Evolutionary conservation across 2,888 invertebrate genomes (phyloP).

Genomic region (Lysandra bellargus): DNA sequence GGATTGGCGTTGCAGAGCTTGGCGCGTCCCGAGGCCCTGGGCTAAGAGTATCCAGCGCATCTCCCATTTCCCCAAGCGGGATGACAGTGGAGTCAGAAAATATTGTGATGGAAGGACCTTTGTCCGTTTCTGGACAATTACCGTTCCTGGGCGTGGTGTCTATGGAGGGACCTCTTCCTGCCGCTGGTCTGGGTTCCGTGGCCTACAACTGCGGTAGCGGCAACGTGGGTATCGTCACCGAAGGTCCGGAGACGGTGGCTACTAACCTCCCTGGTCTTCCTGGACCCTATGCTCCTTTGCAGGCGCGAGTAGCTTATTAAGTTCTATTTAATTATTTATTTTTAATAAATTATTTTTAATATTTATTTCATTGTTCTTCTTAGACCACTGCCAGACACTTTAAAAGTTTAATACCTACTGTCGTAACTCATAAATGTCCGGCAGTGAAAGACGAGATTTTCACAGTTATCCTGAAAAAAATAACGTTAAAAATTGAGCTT

Average conservation of each 20-base stretch:
- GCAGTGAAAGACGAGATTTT: no score
- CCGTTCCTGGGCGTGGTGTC: conserved; percentile 45
- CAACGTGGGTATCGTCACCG: conserved; percentile 32
- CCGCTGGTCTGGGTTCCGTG: conserved; percentile 46
- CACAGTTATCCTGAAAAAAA: no score
- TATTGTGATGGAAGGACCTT: conserved; percentile 43
- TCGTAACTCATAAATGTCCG: no score
- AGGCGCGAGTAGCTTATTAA: conserved; percentile 24
- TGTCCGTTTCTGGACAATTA: conserved; percentile 43
- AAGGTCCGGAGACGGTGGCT: conserved; percentile 25
- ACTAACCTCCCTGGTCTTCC: neutral
- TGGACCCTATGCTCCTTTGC: conserved; percentile 1
- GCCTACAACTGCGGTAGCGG: conserved; percentile 48
- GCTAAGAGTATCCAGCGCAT: conserved; percentile 43
- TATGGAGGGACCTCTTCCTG: conserved; percentile 44
- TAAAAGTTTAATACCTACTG: no score
- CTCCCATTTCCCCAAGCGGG: conserved; percentile 43
- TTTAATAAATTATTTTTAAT: conserved; percentile 31
- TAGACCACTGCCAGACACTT: no score
- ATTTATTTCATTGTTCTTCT: neutral
- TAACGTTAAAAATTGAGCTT: no score
- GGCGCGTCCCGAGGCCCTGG: conserved; percentile 40
- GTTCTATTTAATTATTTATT: conserved; percentile 26
- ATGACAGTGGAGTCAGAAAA: conserved; percentile 43
- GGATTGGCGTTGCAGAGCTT: conserved; percentile 30